A percentile compares a stretch with the other conserved stretches of the same genome.
Conservation (phyloP, 2,113 vertebrate genomes). For the Megalops atlanticus region DNA sequence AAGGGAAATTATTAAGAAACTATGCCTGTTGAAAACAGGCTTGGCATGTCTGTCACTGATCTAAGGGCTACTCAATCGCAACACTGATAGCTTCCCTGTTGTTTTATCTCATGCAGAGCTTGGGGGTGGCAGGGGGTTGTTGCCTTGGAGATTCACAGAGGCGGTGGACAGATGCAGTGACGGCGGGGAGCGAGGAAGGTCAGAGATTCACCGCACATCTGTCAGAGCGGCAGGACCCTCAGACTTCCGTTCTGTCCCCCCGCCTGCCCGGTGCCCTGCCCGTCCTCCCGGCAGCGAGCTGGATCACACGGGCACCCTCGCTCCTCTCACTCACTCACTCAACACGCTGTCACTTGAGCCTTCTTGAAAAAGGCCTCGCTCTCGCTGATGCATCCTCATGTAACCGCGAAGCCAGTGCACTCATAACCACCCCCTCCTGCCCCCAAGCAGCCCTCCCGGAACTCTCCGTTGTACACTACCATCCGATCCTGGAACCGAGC, state of each 20-base stretch:
- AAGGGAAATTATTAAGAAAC: background rate
- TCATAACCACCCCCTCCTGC: background rate
- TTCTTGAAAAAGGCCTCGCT: no score
- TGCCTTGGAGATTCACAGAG: background rate
- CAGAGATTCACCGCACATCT: slow-evolving; percentile 80
- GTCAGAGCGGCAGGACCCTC: slow-evolving; percentile 57
- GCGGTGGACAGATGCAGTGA: slow-evolving; percentile 68
- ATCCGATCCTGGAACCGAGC: background rate
- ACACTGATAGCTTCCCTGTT: slow-evolving; percentile 58
- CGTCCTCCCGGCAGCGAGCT: slow-evolving; percentile 18
- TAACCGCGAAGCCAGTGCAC: no score
- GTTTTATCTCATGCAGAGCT: slow-evolving; percentile 31
- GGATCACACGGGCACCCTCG: background rate
- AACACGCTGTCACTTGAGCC: background rate
- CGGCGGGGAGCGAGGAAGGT: slow-evolving; percentile 58
- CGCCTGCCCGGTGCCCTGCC: slow-evolving; percentile 40
- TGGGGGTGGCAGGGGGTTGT: slow-evolving; percentile 26
- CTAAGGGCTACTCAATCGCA: slow-evolving; percentile 70
- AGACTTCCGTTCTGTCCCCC: slow-evolving; percentile 41
- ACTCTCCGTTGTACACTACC: no score
- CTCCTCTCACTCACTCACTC: background rate
- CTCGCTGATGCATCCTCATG: no score
- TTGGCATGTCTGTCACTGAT: slow-evolving; percentile 49
- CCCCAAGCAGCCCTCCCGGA: background rate
- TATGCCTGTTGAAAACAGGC: slow-evolving; percentile 38